Conservation (phyloP, 1,140 invertebrate species). For the Mercenaria mercenaria region DNA sequence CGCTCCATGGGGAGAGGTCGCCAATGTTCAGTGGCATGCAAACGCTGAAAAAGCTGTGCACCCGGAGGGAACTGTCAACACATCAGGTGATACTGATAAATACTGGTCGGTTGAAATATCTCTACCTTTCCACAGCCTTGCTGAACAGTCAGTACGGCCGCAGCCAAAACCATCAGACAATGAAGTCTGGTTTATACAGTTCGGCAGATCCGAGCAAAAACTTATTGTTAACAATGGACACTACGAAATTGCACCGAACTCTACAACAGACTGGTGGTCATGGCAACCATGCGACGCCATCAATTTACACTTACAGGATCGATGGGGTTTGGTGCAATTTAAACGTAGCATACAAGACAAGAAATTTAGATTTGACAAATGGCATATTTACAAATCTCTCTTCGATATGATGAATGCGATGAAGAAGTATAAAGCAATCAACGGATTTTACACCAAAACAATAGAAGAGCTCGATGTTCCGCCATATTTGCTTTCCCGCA, state of each 20-base stretch:
- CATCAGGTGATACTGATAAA: conserved; percentile 5
- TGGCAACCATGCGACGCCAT: conserved; percentile 46
- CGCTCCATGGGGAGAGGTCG: not conserved
- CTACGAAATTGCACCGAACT: not conserved
- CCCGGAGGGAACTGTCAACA: conserved; percentile 25
- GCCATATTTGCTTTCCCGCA: conserved; percentile 22
- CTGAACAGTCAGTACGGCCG: not conserved
- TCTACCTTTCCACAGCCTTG: conserved; percentile 3
- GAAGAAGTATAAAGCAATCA: conserved; percentile 13
- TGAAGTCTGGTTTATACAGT: conserved; percentile 53
- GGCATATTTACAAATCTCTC: conserved; percentile 30
- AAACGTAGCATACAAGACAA: not conserved
- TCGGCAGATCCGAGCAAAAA: conserved; percentile 13
- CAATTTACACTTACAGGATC: conserved; percentile 36
- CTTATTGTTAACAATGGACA: not conserved
- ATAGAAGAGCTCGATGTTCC: conserved; percentile 33
- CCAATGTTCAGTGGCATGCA: conserved; percentile 22
- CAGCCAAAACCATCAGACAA: not conserved
- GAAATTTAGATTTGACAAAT: conserved; percentile 26
- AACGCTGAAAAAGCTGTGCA: conserved; percentile 14
- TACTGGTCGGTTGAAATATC: conserved; percentile 35
- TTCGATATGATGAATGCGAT: conserved; percentile 40
- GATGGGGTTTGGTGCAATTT: conserved; percentile 47
- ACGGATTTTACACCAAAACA: not conserved
- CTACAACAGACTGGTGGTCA: conserved; percentile 40